Evolutionary conservation across 1,140 invertebrate genomes (phyloP), one percentile per base, ranked within the genome.

Genomic region (Zelostemma sp.): DNA sequence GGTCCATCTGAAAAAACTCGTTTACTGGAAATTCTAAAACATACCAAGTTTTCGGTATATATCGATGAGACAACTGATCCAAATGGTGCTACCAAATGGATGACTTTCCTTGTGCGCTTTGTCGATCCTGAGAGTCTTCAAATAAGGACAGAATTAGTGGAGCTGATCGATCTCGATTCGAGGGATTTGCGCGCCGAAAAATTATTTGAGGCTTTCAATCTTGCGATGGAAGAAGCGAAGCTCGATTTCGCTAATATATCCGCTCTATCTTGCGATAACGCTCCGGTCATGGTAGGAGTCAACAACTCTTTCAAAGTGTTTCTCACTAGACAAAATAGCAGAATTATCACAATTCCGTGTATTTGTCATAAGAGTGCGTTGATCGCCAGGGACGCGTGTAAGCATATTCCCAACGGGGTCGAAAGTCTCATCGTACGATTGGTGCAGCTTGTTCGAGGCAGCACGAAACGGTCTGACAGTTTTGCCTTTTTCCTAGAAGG

Each of bases 21-120:
- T 19, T 28, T 33, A 19, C n/a, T 54, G 1, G 14, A 33, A 33
- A 54, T 12, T 45, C 21, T 54, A 9, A 25, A 47, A 28, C 33
- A 14, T 4, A 46, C 25, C 18, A 31, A 53, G 8, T 62, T 62
- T 38, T 53, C 41, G 3, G 14, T 40, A 0, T 46, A 31, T 54
- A 16, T 54, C 31, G 59, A 53, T 33, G 58, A 51, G 14, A 61
- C 35, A 11, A 9, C 47, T 4, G 3, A 49, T 33, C 12, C n/a
- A 9, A 40, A 40, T 40, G 35, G 17, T 18, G 12, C 1, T 15
- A 49, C n/a, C 1, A 51, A 33, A 14, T 47, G 33, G n/a, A 53
- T 53, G 25, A 53, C 49, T n/a, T 53, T 35, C 14, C 15, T 56
- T 6, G 40, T 56, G 21, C 40, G 53, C 1, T 45, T 28, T 15